Evolutionary conservation across 1,140 invertebrate genomes (phyloP), one percentile per base, ranked within the genome.

Genomic region (Conus betulinus): DNA sequence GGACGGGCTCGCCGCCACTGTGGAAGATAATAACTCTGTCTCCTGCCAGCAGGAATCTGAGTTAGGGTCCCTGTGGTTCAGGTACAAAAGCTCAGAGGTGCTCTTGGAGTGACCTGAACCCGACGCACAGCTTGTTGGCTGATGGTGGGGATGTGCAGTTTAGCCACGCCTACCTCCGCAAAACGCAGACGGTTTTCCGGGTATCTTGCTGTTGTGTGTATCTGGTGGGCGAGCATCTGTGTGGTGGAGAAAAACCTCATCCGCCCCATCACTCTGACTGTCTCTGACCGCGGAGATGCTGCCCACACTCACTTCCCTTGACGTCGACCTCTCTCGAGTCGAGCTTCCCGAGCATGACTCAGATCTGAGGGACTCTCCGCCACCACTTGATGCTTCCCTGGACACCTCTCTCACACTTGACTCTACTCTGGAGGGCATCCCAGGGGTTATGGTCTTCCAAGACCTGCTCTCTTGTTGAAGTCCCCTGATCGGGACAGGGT

Each of bases 121-220:
- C 78, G 84, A n/a, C 90, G 76, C 8, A 92, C 89, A 11, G 92
- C 87, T 57, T 89, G 86, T 15, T 89, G 90, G 17, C 90, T 89
- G 76, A 90, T 87, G 25, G 89, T 78, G 1, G 88, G 89, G 39
- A 88, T 86, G 78, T 91, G 88, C 39, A 93, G 78, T 25, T 91
- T 91, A 20, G 93, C 92, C 53, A 93, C 90, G 23, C 93, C 93
- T 25, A 94, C 90, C 89, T 94, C 93, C 52, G 93, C 92, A 60
- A 91, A 86, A 39, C 88, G 88, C 39, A 93, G 89, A 60, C 89
- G 76, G 86, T 87, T 91, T 79, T 91, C 91, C 55, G 71, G 87
- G 82, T 76, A 90, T 71, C 86, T 89, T 17, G 8, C 83, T 85
- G 76, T 85, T 79, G n/a, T 85, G 88, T 91, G 60, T 39, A 88